Percentiles rank a stretch among this genome's conserved stretches.
phyloP scores from a whole-genome alignment of 2,113 vertebrate genomes.

The Heterotis niloticus region DNA sequence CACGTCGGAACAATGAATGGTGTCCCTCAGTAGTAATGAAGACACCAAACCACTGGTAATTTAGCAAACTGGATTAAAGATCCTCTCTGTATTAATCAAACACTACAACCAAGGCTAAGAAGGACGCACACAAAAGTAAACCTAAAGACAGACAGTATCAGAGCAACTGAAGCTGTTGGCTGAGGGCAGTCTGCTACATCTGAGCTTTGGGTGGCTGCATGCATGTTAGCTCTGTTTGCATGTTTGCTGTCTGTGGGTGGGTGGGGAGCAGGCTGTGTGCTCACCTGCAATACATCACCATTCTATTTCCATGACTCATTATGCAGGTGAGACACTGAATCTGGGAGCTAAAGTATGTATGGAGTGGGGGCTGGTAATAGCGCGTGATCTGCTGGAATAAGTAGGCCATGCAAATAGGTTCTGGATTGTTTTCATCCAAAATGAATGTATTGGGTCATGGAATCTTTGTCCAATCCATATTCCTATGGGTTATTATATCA shows the following conservation, averaged over 20 bases:
- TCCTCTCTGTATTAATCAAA: too few relatives aligned
- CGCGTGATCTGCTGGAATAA: neutral
- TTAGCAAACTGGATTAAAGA: too few relatives aligned
- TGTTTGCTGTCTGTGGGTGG: neutral
- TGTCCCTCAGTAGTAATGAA: too few relatives aligned
- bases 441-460: too few relatives aligned
- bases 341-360: too few relatives aligned
- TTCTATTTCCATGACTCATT: neutral
- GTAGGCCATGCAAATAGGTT: conserved; percentile 5
- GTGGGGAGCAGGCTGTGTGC: neutral
- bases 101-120: too few relatives aligned
- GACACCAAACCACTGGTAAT: too few relatives aligned
- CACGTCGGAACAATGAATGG: too few relatives aligned
- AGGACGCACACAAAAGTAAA: too few relatives aligned
- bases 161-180: too few relatives aligned
- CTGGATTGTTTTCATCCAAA: neutral
- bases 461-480: neutral
- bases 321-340: neutral
- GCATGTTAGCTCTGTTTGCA: neutral
- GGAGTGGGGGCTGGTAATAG: neutral
- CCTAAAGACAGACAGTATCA: too few relatives aligned
- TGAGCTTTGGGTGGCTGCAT: neutral
- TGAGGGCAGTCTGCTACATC: neutral
- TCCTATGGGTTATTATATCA: neutral
- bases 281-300: neutral